These are phyloP conservation scores for Tenthredo mesomela DNA, from an alignment of 2,888 invertebrate genomes.

Conservation along the genomic window DNA sequence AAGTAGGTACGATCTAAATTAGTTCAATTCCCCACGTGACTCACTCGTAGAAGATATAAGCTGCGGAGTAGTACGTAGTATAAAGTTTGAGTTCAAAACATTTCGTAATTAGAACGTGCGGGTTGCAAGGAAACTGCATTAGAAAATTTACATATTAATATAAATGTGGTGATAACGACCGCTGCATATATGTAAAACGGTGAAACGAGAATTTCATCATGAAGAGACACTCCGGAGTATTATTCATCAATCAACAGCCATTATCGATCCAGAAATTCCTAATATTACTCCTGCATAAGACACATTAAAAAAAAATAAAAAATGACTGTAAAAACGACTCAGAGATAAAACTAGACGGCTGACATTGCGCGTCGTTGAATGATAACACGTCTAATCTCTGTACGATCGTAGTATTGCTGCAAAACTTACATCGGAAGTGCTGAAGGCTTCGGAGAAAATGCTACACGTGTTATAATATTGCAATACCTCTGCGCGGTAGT, in stretches of 20 bases:
- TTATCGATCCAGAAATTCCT: background rate
- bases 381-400: background rate
- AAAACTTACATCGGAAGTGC: slow-evolving; percentile 18
- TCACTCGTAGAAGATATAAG: background rate
- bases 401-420: background rate
- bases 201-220: background rate
- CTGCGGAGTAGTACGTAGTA: background rate
- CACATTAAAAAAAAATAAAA: background rate
- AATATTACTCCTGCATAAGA: background rate
- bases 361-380: background rate
- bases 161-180: background rate
- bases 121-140: background rate
- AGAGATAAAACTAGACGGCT: background rate
- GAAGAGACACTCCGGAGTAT: slow-evolving; percentile 8
- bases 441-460: background rate
- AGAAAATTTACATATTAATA: background rate
- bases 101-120: background rate
- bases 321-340: background rate
- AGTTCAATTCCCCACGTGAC: slow-evolving; percentile 42
- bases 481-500: background rate
- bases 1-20: slow-evolving; percentile 46
- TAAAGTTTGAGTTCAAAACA: background rate
- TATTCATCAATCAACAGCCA: background rate
- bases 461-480: background rate
- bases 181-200: no score